Evolutionary conservation across 2,113 vertebrate genomes (phyloP), one percentile per base, ranked within the genome.

Genomic region (Corythornis cristatus): DNA sequence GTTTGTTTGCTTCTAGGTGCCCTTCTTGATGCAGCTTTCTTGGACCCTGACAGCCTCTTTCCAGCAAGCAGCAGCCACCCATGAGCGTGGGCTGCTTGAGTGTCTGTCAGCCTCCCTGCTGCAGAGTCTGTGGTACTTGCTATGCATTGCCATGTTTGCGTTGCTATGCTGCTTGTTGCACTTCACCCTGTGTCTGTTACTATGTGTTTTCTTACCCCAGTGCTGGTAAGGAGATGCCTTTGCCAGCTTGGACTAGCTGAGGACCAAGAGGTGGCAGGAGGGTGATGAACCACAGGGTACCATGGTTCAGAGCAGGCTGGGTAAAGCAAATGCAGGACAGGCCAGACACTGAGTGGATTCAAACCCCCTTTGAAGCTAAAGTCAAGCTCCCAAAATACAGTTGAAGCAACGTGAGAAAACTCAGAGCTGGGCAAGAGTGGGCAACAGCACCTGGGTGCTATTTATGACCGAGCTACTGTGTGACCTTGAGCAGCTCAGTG

Each of bases 401-500:
- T 26, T 22, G 48, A 35, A 85, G 40, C 26, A 28, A 65, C 1
- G 43, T 56, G 74, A 85, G 75, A 85, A 79, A 92, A 25, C 92
- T 75, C 28, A 10, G 62, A 35, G 22, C 15, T 31, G 76, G 74
- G 74, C 56, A 68, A 65, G 50, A 87, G 54, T 3, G 0, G 56
- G 74, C 62, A 65, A 42, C 20, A 45, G 46, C 91, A 92, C 61
- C 64, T 83, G 91, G 48, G 60, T 75, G 72, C 85, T 95, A 14
- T 86, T 96, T 83, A 28, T 72, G 81, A 15, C 67, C 33, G 82
- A 73, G 87, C 94, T 92, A 14, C 81, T 64, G 77, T 70, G 87
- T 86, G 95, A 95, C 93, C 93, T 76, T 61, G 64, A 91, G 67
- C 89, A 77, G 43, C 87, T 92, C 53, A 1, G 45, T 45, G 70